Evolutionary conservation across 2,888 invertebrate genomes (phyloP).

Genomic region (Ceriagrion tenellum): DNA sequence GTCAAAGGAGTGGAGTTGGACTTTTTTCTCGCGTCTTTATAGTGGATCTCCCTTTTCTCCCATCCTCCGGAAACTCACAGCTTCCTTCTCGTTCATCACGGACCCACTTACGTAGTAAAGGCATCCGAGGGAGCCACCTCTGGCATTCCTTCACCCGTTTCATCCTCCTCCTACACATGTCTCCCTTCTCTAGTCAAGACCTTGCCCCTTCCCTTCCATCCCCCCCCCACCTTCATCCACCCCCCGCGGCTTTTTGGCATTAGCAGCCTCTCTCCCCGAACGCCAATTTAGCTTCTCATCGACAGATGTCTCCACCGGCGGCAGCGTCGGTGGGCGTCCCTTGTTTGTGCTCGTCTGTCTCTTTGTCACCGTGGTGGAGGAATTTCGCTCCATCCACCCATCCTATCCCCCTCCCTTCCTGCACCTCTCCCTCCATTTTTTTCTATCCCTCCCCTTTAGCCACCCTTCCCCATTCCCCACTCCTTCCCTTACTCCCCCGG

Average conservation of each 20-base stretch:
- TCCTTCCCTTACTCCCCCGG: neutral
- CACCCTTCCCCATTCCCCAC: neutral
- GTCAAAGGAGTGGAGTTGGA: neutral
- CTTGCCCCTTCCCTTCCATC: neutral
- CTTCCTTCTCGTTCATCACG: neutral
- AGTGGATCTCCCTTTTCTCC: neutral
- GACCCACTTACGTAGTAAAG: constrained; percentile 15
- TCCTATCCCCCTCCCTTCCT: neutral
- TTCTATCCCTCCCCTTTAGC: neutral
- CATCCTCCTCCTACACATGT: neutral
- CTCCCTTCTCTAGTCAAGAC: neutral
- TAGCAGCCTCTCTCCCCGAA: constrained; percentile 27
- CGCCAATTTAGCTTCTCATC: constrained; percentile 57
- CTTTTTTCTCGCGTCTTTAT: neutral
- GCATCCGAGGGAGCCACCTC: neutral
- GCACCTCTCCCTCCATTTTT: neutral
- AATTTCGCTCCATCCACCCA: neutral
- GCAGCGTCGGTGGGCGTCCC: neutral
- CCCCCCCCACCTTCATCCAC: neutral
- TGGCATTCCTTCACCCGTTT: neutral
- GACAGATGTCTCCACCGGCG: constrained; percentile 42
- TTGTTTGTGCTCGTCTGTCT: constrained; percentile 62
- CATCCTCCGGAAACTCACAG: too few species aligned
- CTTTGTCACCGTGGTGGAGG: constrained; percentile 50
- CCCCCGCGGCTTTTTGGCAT: neutral